phyloP scores from a whole-genome alignment of 1,140 invertebrate species.

The Leptinotarsa texana region DNA sequence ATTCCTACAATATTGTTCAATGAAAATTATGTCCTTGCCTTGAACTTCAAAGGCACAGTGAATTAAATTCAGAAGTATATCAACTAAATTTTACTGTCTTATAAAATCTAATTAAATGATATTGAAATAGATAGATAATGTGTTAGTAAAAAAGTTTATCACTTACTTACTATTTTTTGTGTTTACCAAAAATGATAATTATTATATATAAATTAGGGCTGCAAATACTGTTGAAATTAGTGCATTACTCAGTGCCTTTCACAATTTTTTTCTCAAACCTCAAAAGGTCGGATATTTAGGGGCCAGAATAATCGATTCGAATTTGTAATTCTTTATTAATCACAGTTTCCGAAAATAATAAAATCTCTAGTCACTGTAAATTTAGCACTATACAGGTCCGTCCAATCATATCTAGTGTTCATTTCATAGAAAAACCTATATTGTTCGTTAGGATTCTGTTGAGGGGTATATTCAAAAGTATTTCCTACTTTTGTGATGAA shows the following conservation, averaged over 20 bases:
- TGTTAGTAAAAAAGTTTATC: not conserved
- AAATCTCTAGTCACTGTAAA: not conserved
- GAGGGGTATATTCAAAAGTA: no score
- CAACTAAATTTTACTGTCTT: no score
- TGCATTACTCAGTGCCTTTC: slow-evolving; percentile 11
- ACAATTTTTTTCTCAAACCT: not conserved
- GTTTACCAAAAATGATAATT: not conserved
- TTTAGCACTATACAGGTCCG: slow-evolving; percentile 3
- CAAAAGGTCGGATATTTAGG: not conserved
- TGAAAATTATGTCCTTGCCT: no score
- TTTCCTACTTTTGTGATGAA: no score
- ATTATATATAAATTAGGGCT: not conserved
- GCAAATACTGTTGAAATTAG: not conserved
- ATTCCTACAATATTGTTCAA: no score
- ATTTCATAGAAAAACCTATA: not conserved
- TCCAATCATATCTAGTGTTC: slow-evolving; percentile 11
- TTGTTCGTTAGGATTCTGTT: no score
- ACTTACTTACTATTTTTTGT: not conserved
- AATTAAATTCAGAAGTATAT: no score
- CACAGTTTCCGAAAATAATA: not conserved
- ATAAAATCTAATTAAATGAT: no score
- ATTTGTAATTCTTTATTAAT: not conserved
- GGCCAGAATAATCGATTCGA: not conserved
- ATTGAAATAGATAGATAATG: no score
- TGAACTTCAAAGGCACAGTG: no score